Evolutionary conservation across 2,113 vertebrate species (phyloP), one percentile per base, ranked within the genome.

Genomic region (Ptilorrhoa leucosticta): DNA sequence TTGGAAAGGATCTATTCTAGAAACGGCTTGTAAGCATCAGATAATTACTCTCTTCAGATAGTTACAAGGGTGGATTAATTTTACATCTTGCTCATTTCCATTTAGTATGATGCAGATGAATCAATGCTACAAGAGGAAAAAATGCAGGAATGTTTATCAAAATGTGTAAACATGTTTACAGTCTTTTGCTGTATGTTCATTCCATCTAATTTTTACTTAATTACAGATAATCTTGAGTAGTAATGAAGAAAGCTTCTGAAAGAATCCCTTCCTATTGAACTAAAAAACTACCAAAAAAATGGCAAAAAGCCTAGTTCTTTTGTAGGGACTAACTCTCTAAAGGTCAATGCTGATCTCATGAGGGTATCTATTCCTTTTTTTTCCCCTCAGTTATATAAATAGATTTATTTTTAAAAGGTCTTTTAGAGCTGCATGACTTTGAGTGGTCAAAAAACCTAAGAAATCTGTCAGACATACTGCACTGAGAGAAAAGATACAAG

Each of bases 61-160:
- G 89, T 90, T 93, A 91, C 57, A 94, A 94, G 82, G 64, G 50
- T 94, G 88, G 71, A 95, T 93, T 95, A 93, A 95, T 94, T 97
- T 93, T 94, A 89, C 61, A 89, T 81, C 73, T 82, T 87, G 51
- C 37, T 93, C 44, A 82, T 93, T 93, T 96, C 75, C 75, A 79
- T 87, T 89, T 68, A 83, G 63, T 53, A 65, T 58, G 50, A 90
- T 82, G 82, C 70, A 90, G 44, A 85, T 73, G 87, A 91, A 90
- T 87, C 66, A 78, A 85, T 39, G 70, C 42, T 91, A 73, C 42
- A 76, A 76, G 75, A 78, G 30, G 9, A 39, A 83, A 79, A 87
- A 91, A 47, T 18, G 18, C 30, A 82, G 45, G 33, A 64, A 89
- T 69, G 39, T 81, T 93, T 89, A 76, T 86, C 66, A 80, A 95